These are phyloP conservation scores for Epinephelus malabaricus DNA, from an alignment of 2,797 vertebrate genomes.

Conservation along the genomic window DNA sequence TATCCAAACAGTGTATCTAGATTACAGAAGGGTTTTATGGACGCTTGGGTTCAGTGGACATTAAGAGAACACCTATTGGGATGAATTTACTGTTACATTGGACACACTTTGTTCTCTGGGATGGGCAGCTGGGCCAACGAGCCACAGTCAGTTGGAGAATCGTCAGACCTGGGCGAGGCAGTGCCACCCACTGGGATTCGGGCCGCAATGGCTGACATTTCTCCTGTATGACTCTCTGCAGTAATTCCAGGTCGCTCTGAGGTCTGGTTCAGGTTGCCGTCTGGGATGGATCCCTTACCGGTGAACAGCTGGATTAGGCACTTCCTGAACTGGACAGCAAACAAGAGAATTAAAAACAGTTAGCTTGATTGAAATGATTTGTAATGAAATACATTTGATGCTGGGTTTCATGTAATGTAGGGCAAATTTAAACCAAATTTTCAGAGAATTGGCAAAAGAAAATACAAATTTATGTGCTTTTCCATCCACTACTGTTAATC, in stretches of 20 bases:
- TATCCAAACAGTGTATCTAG: slow-evolving; percentile 7
- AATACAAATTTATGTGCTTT: too few species aligned
- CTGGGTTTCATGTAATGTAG: too few species aligned
- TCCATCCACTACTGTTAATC: too few species aligned
- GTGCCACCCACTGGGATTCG: slow-evolving; percentile 68
- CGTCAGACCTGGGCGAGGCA: slow-evolving; percentile 69
- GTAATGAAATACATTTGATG: not conserved
- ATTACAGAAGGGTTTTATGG: slow-evolving; percentile 34
- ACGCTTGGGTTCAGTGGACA: slow-evolving; percentile 15
- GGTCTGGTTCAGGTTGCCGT: slow-evolving; percentile 81
- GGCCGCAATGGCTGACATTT: slow-evolving; percentile 85
- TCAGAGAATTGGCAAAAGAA: too few species aligned
- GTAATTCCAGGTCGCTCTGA: slow-evolving; percentile 80
- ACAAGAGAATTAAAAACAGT: slow-evolving; percentile 3
- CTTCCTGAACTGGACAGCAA: slow-evolving; percentile 88
- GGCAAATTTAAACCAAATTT: too few species aligned
- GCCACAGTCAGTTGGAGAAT: slow-evolving; percentile 77
- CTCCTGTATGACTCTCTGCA: slow-evolving; percentile 83
- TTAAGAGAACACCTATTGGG: slow-evolving; percentile 14
- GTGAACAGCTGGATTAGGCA: slow-evolving; percentile 89
- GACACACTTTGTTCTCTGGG: slow-evolving; percentile 88
- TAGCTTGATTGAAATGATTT: not conserved
- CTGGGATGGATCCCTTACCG: slow-evolving; percentile 73
- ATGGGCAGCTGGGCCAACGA: slow-evolving; percentile 81
- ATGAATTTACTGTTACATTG: slow-evolving; percentile 70